Conservation (phyloP, 2,888 invertebrate genomes). For the Agrenia bidenticulata region DNA sequence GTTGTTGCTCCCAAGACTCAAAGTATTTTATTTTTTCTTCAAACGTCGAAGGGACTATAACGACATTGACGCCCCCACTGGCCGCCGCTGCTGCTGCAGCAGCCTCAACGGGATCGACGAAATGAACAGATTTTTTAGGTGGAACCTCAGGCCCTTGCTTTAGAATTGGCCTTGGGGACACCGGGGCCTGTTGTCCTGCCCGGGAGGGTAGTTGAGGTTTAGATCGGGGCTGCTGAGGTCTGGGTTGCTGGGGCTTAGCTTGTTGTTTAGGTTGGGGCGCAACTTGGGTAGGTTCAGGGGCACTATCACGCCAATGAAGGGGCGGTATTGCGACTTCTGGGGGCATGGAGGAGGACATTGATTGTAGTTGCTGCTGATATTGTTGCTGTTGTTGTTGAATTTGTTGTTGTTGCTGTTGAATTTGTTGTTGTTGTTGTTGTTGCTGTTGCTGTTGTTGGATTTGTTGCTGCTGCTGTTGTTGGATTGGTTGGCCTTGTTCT, state of each 20-base stretch:
- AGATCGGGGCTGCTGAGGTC: slow-evolving; percentile 19
- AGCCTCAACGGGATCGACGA: slow-evolving; percentile 30
- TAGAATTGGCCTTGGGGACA: slow-evolving; percentile 41
- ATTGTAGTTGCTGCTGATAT: slow-evolving; percentile 12
- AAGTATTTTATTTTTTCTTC: slow-evolving; percentile 49
- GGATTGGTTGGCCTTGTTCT: not conserved
- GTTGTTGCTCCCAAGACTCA: slow-evolving; percentile 46
- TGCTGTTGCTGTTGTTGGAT: slow-evolving; percentile 52
- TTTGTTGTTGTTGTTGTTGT: slow-evolving; percentile 43
- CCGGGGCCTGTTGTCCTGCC: slow-evolving; percentile 10
- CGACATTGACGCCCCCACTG: slow-evolving; percentile 22
- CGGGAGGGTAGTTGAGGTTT: slow-evolving; percentile 29
- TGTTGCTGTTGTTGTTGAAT: not conserved
- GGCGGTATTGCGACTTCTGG: slow-evolving; percentile 41
- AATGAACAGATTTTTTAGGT: slow-evolving; percentile 39
- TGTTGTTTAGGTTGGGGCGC: not conserved
- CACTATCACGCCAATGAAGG: slow-evolving; percentile 18
- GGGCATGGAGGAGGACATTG: slow-evolving; percentile 33
- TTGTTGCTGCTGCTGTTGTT: slow-evolving; percentile 41
- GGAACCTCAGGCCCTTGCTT: slow-evolving; percentile 37
- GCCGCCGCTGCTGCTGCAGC: slow-evolving; percentile 24
- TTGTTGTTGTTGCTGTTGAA: slow-evolving; percentile 47
- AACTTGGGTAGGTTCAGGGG: not conserved
- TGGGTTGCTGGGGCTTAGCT: slow-evolving; percentile 11
- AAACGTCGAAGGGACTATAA: slow-evolving; percentile 50